Evolutionary conservation across 2,888 invertebrate genomes (phyloP).

Genomic region (Aquatica leii): DNA sequence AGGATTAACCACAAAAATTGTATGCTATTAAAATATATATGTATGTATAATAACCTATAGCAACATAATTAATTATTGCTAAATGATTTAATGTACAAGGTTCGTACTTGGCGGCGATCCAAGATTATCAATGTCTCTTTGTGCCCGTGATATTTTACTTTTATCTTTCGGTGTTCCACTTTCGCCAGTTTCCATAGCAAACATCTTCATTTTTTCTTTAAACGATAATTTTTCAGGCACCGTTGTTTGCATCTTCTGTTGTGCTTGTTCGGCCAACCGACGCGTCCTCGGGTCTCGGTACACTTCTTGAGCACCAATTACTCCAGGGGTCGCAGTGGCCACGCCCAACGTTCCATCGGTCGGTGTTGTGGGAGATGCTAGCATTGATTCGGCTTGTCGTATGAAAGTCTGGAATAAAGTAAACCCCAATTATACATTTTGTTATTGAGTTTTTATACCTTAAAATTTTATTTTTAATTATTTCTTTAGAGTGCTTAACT

Average conservation of each 20-base stretch:
- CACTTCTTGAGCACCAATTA: constrained; percentile 98
- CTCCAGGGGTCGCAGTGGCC: constrained; percentile 82
- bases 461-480: too few species aligned
- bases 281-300: constrained; percentile 93
- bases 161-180: constrained; percentile 92
- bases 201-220: constrained; percentile 99
- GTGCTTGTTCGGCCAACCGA: constrained; percentile 80
- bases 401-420: constrained; percentile 76
- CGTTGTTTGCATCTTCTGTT: constrained; percentile 69
- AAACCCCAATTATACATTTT: too few species aligned
- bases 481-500: too few species aligned
- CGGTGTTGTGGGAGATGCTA: constrained; percentile 80
- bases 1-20: constrained; percentile 17
- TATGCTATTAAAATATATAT: constrained; percentile 2
- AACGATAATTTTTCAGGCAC: constrained; percentile 94
- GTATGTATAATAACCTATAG: background rate
- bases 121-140: constrained; percentile 87
- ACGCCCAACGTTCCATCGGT: constrained; percentile 63
- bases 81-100: constrained; percentile 47
- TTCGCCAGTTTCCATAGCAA: constrained; percentile 96
- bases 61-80: constrained; percentile 24
- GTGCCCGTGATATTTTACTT: constrained; percentile 94
- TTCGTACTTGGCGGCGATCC: constrained; percentile 61
- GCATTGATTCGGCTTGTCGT: constrained; percentile 80
- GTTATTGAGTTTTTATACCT: too few species aligned